phyloP scores from a whole-genome alignment of 2,113 vertebrate genomes.

The Atractosteus spatula region DNA sequence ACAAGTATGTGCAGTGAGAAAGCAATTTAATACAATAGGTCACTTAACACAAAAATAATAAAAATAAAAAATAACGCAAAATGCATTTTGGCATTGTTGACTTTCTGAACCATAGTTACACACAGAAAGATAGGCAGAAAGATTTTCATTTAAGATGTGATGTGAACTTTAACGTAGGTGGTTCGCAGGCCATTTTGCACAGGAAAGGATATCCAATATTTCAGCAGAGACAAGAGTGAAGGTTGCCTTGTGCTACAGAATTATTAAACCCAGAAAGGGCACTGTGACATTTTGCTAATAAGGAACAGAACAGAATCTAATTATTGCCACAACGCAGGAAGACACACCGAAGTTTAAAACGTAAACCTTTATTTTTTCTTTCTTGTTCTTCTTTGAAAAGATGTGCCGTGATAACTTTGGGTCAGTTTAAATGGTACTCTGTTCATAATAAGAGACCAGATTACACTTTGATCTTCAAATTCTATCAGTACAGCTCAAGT shows the following conservation, averaged over 20 bases:
- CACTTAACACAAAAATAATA: too few relatives aligned
- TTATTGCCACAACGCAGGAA: slow-evolving; percentile 43
- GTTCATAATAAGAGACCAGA: slow-evolving; percentile 16
- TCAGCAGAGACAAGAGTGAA: too few relatives aligned
- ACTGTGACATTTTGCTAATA: slow-evolving; percentile 64
- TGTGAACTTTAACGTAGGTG: too few relatives aligned
- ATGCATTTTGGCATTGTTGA: too few relatives aligned
- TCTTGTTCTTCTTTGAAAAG: slow-evolving; percentile 14
- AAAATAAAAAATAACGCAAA: too few relatives aligned
- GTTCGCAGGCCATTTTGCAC: too few relatives aligned
- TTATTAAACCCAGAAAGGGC: slow-evolving; percentile 60
- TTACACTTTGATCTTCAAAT: background rate
- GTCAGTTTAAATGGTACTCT: slow-evolving; percentile 21
- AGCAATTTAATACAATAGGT: too few relatives aligned
- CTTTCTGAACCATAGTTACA: too few relatives aligned
- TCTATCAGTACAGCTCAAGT: background rate
- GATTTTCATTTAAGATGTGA: too few relatives aligned
- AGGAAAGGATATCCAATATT: too few relatives aligned
- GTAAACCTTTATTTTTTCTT: slow-evolving; percentile 29
- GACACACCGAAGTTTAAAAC: slow-evolving; percentile 30
- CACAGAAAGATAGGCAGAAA: too few relatives aligned
- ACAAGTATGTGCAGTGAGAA: too few relatives aligned
- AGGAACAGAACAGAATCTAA: slow-evolving; percentile 55
- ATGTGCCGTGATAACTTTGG: background rate
- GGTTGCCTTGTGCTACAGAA: slow-evolving; percentile 41